Conservation (phyloP, 1,140 invertebrate species). For the Bemisia tabaci region DNA sequence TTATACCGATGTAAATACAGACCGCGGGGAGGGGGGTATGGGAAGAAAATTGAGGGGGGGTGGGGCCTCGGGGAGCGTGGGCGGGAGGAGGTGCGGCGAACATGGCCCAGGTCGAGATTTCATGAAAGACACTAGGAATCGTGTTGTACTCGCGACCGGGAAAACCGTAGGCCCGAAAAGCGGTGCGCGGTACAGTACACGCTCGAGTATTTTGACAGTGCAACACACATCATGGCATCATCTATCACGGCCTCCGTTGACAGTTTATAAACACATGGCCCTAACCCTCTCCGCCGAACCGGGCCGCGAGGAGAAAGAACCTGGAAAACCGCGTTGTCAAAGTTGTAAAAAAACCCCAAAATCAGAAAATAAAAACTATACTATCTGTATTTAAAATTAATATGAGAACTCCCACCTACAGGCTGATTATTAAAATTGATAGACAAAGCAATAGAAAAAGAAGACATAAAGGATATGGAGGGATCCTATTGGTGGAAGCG, state of each 20-base stretch:
- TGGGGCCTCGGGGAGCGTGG: background rate
- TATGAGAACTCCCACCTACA: no score
- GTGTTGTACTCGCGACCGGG: background rate
- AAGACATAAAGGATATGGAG: no score
- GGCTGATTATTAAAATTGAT: no score
- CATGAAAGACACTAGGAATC: background rate
- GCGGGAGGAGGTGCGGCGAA: background rate
- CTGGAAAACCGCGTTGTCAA: no score
- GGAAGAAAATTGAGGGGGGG: background rate
- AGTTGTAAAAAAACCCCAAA: no score
- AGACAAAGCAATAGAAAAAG: no score
- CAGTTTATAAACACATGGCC: background rate
- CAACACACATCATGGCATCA: background rate
- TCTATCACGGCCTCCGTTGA: background rate
- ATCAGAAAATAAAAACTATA: no score
- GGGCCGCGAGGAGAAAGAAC: no score
- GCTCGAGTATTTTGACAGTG: background rate
- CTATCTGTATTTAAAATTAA: no score
- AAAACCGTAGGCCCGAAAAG: background rate
- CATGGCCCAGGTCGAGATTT: background rate
- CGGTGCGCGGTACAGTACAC: background rate
- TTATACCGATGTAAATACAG: background rate
- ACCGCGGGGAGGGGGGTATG: background rate
- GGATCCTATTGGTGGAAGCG: no score
- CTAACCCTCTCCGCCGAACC: no score